Conservation (phyloP, 2,888 invertebrate genomes). For the Lutraria lutraria region DNA sequence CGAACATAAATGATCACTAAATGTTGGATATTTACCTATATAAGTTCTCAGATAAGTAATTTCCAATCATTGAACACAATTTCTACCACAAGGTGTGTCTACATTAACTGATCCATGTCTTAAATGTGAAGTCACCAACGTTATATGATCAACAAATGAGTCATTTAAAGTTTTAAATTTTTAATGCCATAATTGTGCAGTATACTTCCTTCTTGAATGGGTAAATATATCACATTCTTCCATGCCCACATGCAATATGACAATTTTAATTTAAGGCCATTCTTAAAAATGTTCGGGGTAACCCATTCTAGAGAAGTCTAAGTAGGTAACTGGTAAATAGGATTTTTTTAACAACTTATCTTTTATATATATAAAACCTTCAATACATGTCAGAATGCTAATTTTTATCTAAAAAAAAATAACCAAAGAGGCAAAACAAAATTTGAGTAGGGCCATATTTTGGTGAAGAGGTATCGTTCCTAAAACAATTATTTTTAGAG, state of each 20-base stretch:
- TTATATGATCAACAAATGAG: not conserved
- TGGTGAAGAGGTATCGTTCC: too few relatives aligned
- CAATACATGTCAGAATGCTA: too few relatives aligned
- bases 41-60: not conserved
- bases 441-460: too few relatives aligned
- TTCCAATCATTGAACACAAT: not conserved
- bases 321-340: too few relatives aligned
- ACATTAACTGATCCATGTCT: not conserved
- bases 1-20: not conserved
- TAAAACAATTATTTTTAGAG: too few relatives aligned
- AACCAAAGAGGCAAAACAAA: too few relatives aligned
- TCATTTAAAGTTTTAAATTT: not conserved
- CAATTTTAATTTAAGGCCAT: not conserved
- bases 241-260: not conserved
- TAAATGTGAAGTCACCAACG: not conserved
- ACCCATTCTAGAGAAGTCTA: too few relatives aligned
- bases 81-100: constrained; percentile 2
- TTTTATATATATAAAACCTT: too few relatives aligned
- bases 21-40: not conserved
- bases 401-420: too few relatives aligned
- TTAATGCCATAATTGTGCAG: not conserved
- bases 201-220: not conserved
- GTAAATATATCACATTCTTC: not conserved
- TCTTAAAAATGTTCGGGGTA: too few relatives aligned
- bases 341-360: too few relatives aligned